phyloP scores from a whole-genome alignment of 2,797 vertebrate species.

The Poecile montanus region DNA sequence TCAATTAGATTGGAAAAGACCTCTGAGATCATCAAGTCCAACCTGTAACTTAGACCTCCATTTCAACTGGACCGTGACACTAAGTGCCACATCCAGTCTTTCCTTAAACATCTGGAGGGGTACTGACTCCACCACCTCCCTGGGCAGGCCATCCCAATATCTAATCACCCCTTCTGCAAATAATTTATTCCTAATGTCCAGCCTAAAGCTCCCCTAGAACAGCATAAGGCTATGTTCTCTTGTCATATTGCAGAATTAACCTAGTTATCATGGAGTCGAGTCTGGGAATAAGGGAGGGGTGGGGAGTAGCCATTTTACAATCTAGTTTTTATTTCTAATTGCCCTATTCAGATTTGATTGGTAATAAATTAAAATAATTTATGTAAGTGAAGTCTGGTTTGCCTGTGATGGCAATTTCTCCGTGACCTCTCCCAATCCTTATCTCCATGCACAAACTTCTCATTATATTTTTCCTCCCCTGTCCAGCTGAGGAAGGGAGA shows the following conservation, averaged over 20 bases:
- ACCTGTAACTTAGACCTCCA: not conserved
- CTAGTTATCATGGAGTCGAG: not conserved
- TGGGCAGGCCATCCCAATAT: not conserved
- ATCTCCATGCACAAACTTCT: not conserved
- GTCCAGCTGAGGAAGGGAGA: not conserved
- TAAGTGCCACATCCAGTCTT: not conserved
- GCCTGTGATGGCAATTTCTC: not conserved
- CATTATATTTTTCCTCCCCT: not conserved
- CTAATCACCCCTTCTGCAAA: not conserved
- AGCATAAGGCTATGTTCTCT: not conserved
- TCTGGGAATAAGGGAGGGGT: not conserved
- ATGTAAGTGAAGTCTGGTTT: not conserved
- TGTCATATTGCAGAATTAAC: not conserved
- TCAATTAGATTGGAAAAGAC: not conserved
- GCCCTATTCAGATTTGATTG: not conserved
- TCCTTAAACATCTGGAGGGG: not conserved
- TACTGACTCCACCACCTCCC: not conserved
- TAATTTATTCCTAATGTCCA: not conserved
- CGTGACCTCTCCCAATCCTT: not conserved
- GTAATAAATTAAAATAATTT: not conserved
- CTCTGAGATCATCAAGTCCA: not conserved
- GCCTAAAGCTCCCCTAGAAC: not conserved
- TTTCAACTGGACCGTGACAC: not conserved
- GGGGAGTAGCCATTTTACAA: not conserved
- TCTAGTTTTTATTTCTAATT: not conserved